Evolutionary conservation across 1,140 invertebrate genomes (phyloP), one percentile per base, ranked within the genome.

Genomic region (Scaptomyza pallida): DNA sequence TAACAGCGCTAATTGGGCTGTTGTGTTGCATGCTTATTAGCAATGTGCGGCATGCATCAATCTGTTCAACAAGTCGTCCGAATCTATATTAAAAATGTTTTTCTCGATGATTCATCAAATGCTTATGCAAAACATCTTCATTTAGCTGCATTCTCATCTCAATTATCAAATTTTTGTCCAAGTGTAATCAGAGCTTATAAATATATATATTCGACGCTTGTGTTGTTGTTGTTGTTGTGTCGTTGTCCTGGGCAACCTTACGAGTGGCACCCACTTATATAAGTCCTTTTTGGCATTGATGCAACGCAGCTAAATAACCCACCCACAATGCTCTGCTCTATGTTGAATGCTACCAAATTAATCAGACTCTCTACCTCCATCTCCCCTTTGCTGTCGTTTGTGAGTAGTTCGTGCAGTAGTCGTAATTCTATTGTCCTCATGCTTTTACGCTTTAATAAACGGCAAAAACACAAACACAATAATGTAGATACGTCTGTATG

Each of bases 211-310:
- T 41, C 43, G 21, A 48, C 21, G 60, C 48, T 33, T 48, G 15
- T n/a, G n/a, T n/a, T n/a, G n/a, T n/a, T n/a, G n/a, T n/a, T n/a
- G n/a, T n/a, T n/a, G 37, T 59, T 50, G 54, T 23, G 55, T 26
- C 40, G 56, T 54, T 15, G 54, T 30, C 60, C 55, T 59, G 41
- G 41, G 41, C 23, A 44, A 43, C 63, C 56, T 9, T 6, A 43
- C 30, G 47, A 17, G 16, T 57, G 57, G 33, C 65, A 54, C 21
- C 41, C 48, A 69, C 57, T 45, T 55, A 37, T 37, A 40, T 10
- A 68, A 62, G 47, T 70, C 67, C 67, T 64, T 56, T 40, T 44
- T 64, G 63, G 43, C 50, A 44, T 19, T 56, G 10, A 64, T 56
- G 45, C 51, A 64, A 56, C 55, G 15, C 23, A 23, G 33, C 52